Base-by-base conservation (phyloP, 2,888 invertebrate species). In the Cephus rjabovi region DNA sequence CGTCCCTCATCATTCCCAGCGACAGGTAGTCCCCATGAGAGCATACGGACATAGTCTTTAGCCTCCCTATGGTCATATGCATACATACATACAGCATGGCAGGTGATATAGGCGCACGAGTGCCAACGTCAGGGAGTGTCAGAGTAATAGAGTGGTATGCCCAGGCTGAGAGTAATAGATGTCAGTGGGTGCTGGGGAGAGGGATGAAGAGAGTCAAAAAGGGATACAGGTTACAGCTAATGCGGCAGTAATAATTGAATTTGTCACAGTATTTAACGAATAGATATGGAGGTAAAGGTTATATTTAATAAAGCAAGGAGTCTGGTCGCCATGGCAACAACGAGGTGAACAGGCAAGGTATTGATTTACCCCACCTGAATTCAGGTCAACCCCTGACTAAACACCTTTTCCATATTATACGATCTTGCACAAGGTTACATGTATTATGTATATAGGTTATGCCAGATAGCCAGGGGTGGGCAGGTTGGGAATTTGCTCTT, bases 291-390 rank as follows among this genome's bases (percentile, higher is more conserved):
- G 33, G 71, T 15, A 71, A 71, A 71, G 87, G 88, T 89, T 87
- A 86, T 89, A 89, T 89, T 90, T 90, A 90, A 90, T 90, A 90
- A 90, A 90, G 86, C 81, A 89, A 88, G 89, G 89, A 90, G 89
- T 88, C 89, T 88, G 89, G 90, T 91, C 88, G 89, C 89, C 85
- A 90, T 83, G 90, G 90, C 84, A 89, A 91, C 91, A 84, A 86
- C 83, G 89, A 90, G 90, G 89, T 88, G 91, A 90, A 90, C 90
- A 71, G 71, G 71, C 84, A 86, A 85, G 85, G 90, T 91, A 91
- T 91, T 91, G 91, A 91, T 91, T 91, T 89, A 87, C 88, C 88
- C 90, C 90, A 90, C 91, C 91, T 91, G 91, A 90, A 91, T 91
- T 91, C 91, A 91, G 91, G 91, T 90, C 91, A 91, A 85, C 90